Evolutionary conservation across 2,888 invertebrate genomes (phyloP).

Genomic region (Heliconius ismenius): DNA sequence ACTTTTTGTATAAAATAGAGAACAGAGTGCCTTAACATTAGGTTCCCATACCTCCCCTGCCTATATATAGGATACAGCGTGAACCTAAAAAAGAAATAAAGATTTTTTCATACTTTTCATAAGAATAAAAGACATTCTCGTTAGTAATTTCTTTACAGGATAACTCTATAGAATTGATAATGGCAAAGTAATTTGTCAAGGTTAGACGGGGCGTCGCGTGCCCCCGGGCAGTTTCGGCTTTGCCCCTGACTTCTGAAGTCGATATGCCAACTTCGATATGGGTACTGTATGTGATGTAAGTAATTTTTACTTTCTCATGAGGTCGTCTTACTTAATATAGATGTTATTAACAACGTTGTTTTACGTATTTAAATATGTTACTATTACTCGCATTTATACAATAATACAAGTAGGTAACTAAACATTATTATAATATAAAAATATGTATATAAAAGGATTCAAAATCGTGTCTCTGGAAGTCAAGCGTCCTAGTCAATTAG

Average conservation of each 20-base stretch:
- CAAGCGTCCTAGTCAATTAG: not conserved
- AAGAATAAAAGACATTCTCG: not conserved
- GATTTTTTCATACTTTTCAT: not conserved
- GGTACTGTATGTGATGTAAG: not conserved
- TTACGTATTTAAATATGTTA: not conserved
- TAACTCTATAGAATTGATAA: constrained; percentile 27
- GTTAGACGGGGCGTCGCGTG: constrained; percentile 44
- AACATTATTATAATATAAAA: too few species aligned
- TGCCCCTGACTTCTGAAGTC: constrained; percentile 48
- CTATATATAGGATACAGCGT: too few species aligned
- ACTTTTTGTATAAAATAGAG: too few species aligned
- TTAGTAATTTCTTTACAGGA: constrained; percentile 4
- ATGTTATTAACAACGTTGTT: not conserved
- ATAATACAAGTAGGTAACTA: not conserved
- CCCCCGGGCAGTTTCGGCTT: constrained; percentile 46
- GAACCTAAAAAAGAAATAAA: too few species aligned
- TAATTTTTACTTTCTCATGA: not conserved
- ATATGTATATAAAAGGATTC: not conserved
- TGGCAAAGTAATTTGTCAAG: constrained; percentile 39
- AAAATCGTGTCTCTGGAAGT: too few species aligned
- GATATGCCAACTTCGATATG: constrained; percentile 22
- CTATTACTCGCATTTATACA: not conserved
- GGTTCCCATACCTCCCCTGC: too few species aligned
- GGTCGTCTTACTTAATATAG: not conserved
- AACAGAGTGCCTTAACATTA: too few species aligned